These are phyloP conservation scores for Microtus oregoni DNA, from an alignment of 2,113 vertebrate species.

Conservation along the genomic window DNA sequence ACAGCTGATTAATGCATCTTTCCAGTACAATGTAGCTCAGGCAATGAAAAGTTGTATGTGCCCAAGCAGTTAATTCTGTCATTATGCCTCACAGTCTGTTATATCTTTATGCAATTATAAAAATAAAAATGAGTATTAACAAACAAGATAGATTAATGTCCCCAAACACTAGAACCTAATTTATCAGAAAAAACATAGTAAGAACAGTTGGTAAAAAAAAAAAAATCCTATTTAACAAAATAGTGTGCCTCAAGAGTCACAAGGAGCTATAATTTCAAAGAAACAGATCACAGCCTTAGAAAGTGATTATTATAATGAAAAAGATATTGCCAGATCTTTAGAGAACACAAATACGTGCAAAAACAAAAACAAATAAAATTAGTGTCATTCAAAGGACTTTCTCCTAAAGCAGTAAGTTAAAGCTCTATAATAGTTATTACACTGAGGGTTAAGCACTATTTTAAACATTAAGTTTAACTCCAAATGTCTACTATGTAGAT, in stretches of 20 bases:
- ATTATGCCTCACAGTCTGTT: background rate
- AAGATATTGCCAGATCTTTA: background rate
- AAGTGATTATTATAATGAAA: conserved; percentile 33
- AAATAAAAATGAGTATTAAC: conserved; percentile 44
- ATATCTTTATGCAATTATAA: conserved; percentile 34
- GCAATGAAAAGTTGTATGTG: background rate
- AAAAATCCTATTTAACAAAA: conserved; percentile 31
- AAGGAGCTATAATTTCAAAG: conserved; percentile 3
- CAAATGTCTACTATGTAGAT: background rate
- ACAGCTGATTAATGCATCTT: conserved; percentile 21
- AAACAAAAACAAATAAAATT: background rate
- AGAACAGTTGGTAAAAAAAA: background rate
- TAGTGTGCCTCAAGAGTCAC: background rate
- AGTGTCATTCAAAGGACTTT: conserved; percentile 26
- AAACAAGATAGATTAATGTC: conserved; percentile 50
- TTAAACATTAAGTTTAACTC: conserved; percentile 20
- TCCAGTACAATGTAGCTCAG: background rate
- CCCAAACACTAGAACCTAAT: conserved; percentile 1
- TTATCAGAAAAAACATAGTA: conserved; percentile 52
- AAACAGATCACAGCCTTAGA: conserved; percentile 42
- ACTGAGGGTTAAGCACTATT: background rate
- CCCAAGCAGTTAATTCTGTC: conserved; percentile 8
- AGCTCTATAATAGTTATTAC: background rate
- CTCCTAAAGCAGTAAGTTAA: background rate
- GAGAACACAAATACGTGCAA: conserved; percentile 23